Evolutionary conservation across 1,140 invertebrate species (phyloP).

Genomic region (Sminthurinus signatus): DNA sequence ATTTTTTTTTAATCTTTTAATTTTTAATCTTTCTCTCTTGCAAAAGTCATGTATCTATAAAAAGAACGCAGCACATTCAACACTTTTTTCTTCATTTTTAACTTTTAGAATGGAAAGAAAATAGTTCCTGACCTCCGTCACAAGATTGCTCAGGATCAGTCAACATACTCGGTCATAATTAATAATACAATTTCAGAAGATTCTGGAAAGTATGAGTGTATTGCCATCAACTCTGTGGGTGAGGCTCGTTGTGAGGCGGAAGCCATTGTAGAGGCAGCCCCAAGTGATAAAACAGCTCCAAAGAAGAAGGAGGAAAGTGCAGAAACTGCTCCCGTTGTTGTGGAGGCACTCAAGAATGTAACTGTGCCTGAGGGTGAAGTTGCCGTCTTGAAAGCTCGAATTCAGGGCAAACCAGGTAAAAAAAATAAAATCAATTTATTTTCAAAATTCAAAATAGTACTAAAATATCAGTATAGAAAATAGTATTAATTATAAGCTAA

Average conservation of each 20-base stretch:
- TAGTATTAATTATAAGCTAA: no score
- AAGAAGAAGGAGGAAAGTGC: conserved; percentile 19
- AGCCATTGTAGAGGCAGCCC: conserved; percentile 53
- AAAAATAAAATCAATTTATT: no score
- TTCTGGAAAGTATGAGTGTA: conserved; percentile 82
- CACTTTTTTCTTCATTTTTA: conserved; percentile 12
- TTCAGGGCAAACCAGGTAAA: conserved; percentile 63
- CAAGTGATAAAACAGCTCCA: conserved; percentile 13
- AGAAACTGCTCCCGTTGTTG: conserved; percentile 5
- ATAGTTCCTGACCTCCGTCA: conserved; percentile 52
- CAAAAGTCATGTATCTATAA: no score
- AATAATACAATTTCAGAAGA: conserved; percentile 78
- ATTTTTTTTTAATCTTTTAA: background rate
- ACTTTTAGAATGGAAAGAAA: conserved; percentile 72
- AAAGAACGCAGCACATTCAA: no score
- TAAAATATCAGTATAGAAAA: no score
- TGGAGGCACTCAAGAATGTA: conserved; percentile 72
- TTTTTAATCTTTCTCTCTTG: background rate
- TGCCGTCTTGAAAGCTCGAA: conserved; percentile 77
- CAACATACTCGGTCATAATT: conserved; percentile 74
- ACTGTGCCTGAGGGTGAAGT: conserved; percentile 78
- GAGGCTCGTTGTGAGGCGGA: conserved; percentile 83
- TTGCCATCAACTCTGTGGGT: conserved; percentile 80
- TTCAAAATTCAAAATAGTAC: no score
- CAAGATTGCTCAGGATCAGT: conserved; percentile 48